Evolutionary conservation across 1,140 invertebrate genomes (phyloP).

Genomic region (Hypothenemus hampei): DNA sequence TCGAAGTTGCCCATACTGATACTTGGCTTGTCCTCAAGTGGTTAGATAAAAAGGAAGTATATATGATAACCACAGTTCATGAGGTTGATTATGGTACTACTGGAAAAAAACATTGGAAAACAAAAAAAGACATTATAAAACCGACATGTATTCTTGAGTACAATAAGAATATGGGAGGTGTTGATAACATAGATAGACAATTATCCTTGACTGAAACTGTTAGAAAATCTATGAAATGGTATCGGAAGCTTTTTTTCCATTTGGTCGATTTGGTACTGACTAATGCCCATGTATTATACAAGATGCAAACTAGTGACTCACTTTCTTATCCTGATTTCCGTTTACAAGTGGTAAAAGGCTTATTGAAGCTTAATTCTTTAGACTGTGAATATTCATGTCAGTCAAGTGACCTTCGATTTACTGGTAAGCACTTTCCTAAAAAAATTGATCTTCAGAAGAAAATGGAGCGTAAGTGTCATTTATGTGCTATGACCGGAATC

Average conservation of each 20-base stretch:
- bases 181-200: constrained; percentile 41
- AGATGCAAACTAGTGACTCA: background rate
- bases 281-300: constrained; percentile 29
- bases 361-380: too few relatives aligned
- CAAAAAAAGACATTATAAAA: constrained; percentile 27
- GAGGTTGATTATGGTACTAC: constrained; percentile 11
- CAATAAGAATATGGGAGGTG: constrained; percentile 40
- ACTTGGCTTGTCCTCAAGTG: constrained; percentile 38
- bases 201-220: constrained; percentile 30
- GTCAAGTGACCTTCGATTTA: too few relatives aligned
- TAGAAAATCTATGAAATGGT: constrained; percentile 38
- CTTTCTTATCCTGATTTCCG: background rate
- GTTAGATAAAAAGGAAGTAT: constrained; percentile 36
- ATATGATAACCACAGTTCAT: constrained; percentile 36
- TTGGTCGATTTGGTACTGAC: constrained; percentile 31
- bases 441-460: too few relatives aligned
- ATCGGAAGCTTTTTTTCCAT: constrained; percentile 40
- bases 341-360: background rate
- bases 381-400: too few relatives aligned
- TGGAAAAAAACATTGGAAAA: constrained; percentile 22
- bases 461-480: too few relatives aligned
- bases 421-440: too few relatives aligned
- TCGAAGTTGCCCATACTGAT: constrained; percentile 25
- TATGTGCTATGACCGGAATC: too few relatives aligned
- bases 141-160: constrained; percentile 36